A percentile compares a stretch with the other conserved stretches of the same genome.
Conservation (phyloP, 2,797 vertebrate species). For the Cynopterus sphinx region DNA sequence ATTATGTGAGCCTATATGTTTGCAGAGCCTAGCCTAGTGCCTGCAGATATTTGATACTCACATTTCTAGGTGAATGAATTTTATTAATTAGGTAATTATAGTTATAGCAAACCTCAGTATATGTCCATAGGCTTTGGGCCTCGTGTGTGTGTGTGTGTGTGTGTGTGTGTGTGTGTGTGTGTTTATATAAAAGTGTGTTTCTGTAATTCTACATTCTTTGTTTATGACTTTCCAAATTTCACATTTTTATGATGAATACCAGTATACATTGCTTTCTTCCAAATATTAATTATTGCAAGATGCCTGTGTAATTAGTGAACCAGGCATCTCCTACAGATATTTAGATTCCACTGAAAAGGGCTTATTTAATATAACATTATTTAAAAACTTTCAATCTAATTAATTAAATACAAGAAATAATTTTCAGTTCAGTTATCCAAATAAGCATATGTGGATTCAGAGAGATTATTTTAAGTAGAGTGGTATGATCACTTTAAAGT, state of each 20-base stretch:
- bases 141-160: background rate
- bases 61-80: conserved; percentile 46
- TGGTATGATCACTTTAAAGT: conserved; percentile 1
- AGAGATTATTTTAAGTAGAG: conserved; percentile 32
- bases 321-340: background rate
- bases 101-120: background rate
- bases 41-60: background rate
- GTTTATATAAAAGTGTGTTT: conserved; percentile 44
- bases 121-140: too few relatives aligned
- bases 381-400: conserved; percentile 5
- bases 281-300: conserved; percentile 37
- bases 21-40: background rate
- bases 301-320: conserved; percentile 33
- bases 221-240: conserved; percentile 41
- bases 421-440: conserved; percentile 1
- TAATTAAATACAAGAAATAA: conserved; percentile 41
- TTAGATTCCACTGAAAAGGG: conserved; percentile 14
- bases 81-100: conserved; percentile 63
- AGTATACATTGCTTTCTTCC: conserved; percentile 35
- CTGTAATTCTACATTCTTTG: conserved; percentile 10
- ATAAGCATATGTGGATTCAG: background rate
- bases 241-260: conserved; percentile 45
- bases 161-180: background rate
- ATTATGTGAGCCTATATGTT: background rate
- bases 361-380: conserved; percentile 27